A percentile compares a stretch with the other conserved stretches of the same genome.
phyloP scores from a whole-genome alignment of 35 echinoderm and acorn worm genomes.

The Heliocidaris tuberculata region DNA sequence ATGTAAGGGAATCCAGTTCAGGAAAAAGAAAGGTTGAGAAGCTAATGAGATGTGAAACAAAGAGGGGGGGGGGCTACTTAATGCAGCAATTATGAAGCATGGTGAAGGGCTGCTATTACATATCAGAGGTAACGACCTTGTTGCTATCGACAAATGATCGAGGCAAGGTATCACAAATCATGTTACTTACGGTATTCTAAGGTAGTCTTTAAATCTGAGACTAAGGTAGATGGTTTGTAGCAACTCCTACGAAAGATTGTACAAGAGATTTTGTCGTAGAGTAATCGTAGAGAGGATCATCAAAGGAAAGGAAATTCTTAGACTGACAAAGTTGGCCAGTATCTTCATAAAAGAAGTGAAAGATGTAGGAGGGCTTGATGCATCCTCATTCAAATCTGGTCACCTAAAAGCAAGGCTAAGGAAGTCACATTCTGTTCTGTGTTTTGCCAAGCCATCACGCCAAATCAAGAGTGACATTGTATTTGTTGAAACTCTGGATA shows the following conservation, averaged over 20 bases:
- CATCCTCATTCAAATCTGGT: background rate
- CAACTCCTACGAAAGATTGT: background rate
- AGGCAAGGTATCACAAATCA: slow-evolving; percentile 6
- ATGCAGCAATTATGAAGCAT: background rate
- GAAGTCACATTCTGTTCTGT: too few relatives aligned
- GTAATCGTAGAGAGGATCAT: background rate
- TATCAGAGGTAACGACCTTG: background rate
- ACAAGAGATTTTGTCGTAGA: background rate
- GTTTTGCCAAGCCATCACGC: too few relatives aligned
- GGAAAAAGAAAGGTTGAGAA: too few relatives aligned
- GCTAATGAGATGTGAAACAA: too few relatives aligned
- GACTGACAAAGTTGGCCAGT: background rate
- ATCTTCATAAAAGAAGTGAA: background rate
- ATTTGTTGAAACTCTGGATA: too few relatives aligned
- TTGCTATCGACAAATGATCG: too few relatives aligned
- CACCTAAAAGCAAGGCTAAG: too few relatives aligned
- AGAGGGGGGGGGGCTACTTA: background rate
- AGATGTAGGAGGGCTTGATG: too few relatives aligned
- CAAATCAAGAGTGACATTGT: too few relatives aligned
- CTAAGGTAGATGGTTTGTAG: too few relatives aligned
- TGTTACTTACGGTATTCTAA: background rate
- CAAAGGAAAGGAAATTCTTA: background rate
- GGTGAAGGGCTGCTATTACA: background rate
- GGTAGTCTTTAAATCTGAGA: background rate
- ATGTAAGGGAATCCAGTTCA: too few relatives aligned